Conservation (phyloP, 2,113 vertebrate species). For the Sciurus niger region DNA sequence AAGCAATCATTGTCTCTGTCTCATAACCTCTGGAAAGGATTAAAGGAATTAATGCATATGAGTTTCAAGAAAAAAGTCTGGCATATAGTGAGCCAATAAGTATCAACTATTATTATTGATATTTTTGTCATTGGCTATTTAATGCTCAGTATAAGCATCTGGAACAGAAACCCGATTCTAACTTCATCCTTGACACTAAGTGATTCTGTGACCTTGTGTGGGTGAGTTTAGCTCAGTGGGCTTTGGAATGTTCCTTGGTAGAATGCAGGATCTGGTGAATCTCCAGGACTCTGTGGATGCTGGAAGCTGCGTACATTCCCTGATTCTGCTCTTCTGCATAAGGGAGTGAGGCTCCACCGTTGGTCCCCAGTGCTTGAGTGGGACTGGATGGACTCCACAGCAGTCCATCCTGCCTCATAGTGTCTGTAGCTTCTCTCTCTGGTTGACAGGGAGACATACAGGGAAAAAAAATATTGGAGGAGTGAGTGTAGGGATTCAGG, state of each 20-base stretch:
- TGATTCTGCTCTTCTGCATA: not conserved
- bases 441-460: not conserved
- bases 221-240: not conserved
- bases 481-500: not conserved
- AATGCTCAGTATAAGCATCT: not conserved
- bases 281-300: not conserved
- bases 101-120: not conserved
- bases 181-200: not conserved
- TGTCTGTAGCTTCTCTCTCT: not conserved
- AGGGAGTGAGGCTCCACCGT: not conserved
- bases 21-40: not conserved
- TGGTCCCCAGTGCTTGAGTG: not conserved
- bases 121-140: not conserved
- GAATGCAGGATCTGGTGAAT: not conserved
- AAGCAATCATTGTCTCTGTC: conserved; percentile 2
- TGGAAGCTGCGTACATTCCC: fast-evolving
- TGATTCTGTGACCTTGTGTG: not conserved
- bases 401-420: fast-evolving
- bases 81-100: not conserved
- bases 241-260: not conserved
- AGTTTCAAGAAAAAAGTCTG: not conserved
- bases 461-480: not conserved
- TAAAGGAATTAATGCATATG: not conserved
- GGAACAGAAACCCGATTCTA: conserved; percentile 2
- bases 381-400: not conserved